Evolutionary conservation across 2,113 vertebrate species (phyloP), one percentile per base, ranked within the genome.

Genomic region (Diglossa brunneiventris): DNA sequence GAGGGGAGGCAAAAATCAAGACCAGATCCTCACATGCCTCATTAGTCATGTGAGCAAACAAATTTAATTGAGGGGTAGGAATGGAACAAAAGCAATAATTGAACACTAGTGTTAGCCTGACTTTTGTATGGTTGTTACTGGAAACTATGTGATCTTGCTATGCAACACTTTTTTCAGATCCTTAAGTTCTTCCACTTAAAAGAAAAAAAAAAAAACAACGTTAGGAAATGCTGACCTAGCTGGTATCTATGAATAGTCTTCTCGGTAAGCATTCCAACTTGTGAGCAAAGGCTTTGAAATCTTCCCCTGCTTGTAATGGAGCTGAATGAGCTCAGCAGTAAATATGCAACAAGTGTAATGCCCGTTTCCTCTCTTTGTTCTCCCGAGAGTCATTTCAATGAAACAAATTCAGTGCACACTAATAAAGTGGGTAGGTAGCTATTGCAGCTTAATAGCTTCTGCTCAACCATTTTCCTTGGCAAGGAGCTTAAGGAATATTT

Each of bases 311-410:
- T 72, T 78, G 58, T 49, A 86, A 59, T 5, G 76, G 75, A 95
- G 92, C 89, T 94, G 94, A 91, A 95, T 83, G 90, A 37, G 52
- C 67, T 88, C 55, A 37, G 63, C 1, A 2, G 93, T 94, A 88
- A 96, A 95, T 89, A 95, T 81, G 91, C 94, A 96, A 90, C 95
- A 94, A 95, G 89, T 94, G 92, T 64, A 94, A 84, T 61, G 86
- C 83, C 83, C 11, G 10, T 56, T 97, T 95, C 95, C 52, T 5
- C 46, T 68, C 92, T 72, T 94, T 87, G 86, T 82, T 97, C 96
- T 83, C 83, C 66, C 0, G 76, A 31, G 89, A 92, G 86, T 70
- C 91, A 33, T 92, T 95, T 27, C 59, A 90, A 59, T 33, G 26
- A 88, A 94, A 76, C 83, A 97, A 95, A 90, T 90, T 67, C 95